These are phyloP conservation scores for Carcinoscorpius rotundicauda DNA, from an alignment of 1,140 invertebrate genomes.

Conservation along the genomic window DNA sequence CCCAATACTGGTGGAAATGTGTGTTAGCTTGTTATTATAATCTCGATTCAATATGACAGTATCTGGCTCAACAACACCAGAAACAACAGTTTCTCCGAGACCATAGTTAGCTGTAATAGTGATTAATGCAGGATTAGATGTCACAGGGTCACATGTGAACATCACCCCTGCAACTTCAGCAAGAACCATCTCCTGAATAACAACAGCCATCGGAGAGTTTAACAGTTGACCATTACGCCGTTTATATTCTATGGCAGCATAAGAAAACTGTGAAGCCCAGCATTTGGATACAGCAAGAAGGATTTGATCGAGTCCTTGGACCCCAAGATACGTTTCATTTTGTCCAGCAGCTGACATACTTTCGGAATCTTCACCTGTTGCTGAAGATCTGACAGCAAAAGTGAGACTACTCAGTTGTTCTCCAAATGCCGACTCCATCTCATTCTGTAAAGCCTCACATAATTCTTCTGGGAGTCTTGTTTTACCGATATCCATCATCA, in stretches of 20 bases:
- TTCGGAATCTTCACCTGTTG: constrained; percentile 49
- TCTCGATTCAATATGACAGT: constrained; percentile 35
- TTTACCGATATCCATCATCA: not conserved
- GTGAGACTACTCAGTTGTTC: not conserved
- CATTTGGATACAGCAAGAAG: constrained; percentile 48
- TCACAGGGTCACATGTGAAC: constrained; percentile 61
- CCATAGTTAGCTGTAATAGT: constrained; percentile 66
- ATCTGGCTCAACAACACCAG: constrained; percentile 57
- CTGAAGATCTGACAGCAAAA: constrained; percentile 48
- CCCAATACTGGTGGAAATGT: not conserved
- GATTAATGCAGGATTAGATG: constrained; percentile 49
- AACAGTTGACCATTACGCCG: constrained; percentile 51
- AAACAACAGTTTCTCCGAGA: constrained; percentile 63
- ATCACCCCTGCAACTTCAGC: constrained; percentile 60
- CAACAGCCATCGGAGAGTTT: constrained; percentile 58
- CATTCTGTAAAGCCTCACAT: constrained; percentile 1
- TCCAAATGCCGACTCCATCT: constrained; percentile 4
- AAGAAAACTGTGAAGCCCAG: constrained; percentile 65
- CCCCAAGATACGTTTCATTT: constrained; percentile 60
- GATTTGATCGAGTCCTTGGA: constrained; percentile 39
- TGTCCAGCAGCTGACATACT: constrained; percentile 71
- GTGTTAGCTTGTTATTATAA: not conserved
- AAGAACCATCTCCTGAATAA: constrained; percentile 62
- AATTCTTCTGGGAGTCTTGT: constrained; percentile 5
- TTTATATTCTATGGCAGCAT: constrained; percentile 57